Base-by-base conservation (phyloP, 1,140 invertebrate genomes). In the Theocolax elegans region DNA sequence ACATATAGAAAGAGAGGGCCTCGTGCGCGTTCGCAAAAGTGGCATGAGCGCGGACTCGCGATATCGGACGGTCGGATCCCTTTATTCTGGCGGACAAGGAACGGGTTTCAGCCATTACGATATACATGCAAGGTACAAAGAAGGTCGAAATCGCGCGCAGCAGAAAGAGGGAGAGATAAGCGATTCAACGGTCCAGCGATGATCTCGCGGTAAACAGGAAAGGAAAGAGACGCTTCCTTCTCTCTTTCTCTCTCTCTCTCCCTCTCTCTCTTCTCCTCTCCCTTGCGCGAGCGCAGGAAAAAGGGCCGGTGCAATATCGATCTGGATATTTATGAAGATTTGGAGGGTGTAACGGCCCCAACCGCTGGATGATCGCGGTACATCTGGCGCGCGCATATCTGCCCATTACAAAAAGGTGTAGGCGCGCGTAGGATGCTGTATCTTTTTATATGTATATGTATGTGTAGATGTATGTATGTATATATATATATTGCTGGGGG, bases 311-410 rank as follows among this genome's bases (percentile, higher is more conserved):
- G 68, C 46, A 74, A 75, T 74, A 79, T 76, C 74, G 74, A 77
- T 75, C 56, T 59, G 77, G 80, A 81, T 80, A 81, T 82, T 82
- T 81, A 81, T 81, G 77, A 81, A 83, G 80, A 83, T 82, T 83
- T 67, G 78, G 77, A 74, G 7, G 40, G 12, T 23, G 79, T 76
- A 80, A 81, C 74, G 74, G 80, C 72, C 35, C 10, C 2, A 48
- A 13, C 21, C n/a, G 42, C 1, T 72, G 71, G 76, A 76, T 78
- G 78, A 83, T 83, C 71, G 21, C 21, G 10, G 49, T 29, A 75
- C 83, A 83, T 83, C 83, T 83, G 81, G 77, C 75, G 72, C 77
- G 78, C 56, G 62, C 3, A 19, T 17, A 13, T 6, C 15, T 17
- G 12, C 17, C 54, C n/a, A 38, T 51, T 51, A 40, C 9, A 48